Base-by-base conservation (phyloP, 92 coral and sea anemone genomes). In the Epizoanthus scotinus region DNA sequence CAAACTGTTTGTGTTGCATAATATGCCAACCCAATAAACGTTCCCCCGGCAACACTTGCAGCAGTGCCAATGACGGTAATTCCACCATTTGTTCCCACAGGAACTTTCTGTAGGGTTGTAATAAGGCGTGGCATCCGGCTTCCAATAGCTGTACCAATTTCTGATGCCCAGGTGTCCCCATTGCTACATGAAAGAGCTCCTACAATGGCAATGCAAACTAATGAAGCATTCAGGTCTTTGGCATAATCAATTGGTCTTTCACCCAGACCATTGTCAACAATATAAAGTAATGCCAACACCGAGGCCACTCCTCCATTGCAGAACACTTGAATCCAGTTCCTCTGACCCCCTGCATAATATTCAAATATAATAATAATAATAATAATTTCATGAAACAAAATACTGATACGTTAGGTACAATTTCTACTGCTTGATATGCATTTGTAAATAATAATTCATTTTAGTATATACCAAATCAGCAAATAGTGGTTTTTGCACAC, bases 161-260 rank as follows among this genome's bases (percentile, higher is more conserved):
- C 99, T 0, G 99, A 96, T 18, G 99, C 97, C 99, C 99, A 96
- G 0, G 99, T 96, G 63, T 96, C 99, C 2, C 99, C 99, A 87
- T 97, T 93, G 80, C 99, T 91, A 55, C 99, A 96, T 0, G 99
- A 93, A 50, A 96, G 66, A 14, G 98, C 88, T 63, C 96, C 98
- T 15, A 96, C 92, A 63, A 96, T 54, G 10, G 98, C 98, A 47
- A 91, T 86, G 12, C 98, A 95, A 58, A 93, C 81, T 56, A 93
- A 73, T 19, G 99, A 96, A 31, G 99, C 94, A 86, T 88, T 91
- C 52, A 87, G 90, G 87, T 96, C 97, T n/a, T 88, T 86, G 36
- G 99, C 98, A 85, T 87, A 96, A 78, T 96, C 96, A 71, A 96
- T 84, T n/a, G 94, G 84, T 66, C 92, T 88, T 81, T 96, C 99